phyloP scores from a whole-genome alignment of 2,113 vertebrate species.

The Centrocercus urophasianus region DNA sequence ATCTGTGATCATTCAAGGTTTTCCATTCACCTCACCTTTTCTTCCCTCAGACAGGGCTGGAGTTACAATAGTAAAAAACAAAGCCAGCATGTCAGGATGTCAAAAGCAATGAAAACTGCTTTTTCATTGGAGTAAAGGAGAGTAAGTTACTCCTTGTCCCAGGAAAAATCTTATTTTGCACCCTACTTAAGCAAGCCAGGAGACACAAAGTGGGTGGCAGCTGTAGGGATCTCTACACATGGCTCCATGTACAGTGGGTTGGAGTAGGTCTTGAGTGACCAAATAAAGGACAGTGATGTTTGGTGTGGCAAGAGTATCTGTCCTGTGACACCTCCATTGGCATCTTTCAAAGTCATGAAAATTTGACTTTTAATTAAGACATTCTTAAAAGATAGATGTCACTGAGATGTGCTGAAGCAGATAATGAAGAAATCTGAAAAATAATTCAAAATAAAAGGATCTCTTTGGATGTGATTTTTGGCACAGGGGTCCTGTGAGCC shows the following conservation, averaged over 20 bases:
- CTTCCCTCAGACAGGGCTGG: background rate
- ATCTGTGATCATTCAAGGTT: background rate
- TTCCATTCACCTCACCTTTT: background rate
- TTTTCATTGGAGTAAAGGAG: background rate
- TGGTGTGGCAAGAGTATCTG: background rate
- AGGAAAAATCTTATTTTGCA: background rate
- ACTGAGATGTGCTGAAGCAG: conserved; percentile 2
- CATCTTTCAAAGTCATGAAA: background rate
- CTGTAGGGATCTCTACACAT: background rate
- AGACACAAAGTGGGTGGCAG: background rate
- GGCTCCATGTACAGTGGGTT: fast-evolving
- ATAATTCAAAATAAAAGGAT: conserved; percentile 21
- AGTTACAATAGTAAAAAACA: background rate
- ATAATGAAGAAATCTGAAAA: conserved; percentile 32
- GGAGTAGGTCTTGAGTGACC: background rate
- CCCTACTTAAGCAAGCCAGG: background rate
- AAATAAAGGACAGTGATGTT: background rate
- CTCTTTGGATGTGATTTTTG: conserved; percentile 22
- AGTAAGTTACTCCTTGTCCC: background rate
- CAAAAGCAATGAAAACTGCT: background rate
- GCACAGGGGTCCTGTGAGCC: background rate
- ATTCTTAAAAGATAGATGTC: background rate
- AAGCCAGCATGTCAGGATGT: background rate
- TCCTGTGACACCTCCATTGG: fast-evolving
- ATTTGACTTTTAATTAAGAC: background rate